Conservation (phyloP, 2,113 vertebrate species). For the Mirza zaza region DNA sequence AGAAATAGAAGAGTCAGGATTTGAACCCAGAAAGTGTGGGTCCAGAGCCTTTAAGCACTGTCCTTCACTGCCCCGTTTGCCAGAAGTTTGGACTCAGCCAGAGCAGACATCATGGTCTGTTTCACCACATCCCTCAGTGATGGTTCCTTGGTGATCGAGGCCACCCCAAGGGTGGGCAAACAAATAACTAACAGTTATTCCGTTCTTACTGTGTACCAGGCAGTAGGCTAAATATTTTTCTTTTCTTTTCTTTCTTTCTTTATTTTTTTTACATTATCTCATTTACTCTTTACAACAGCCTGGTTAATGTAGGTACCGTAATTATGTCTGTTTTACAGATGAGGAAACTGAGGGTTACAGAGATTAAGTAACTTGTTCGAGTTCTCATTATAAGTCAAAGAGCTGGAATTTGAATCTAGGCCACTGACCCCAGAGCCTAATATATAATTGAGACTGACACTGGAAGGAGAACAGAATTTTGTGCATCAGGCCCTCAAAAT, state of each 20-base stretch:
- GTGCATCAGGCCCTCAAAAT: background rate
- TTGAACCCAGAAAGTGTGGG: background rate
- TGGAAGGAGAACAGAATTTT: background rate
- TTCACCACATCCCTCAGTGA: background rate
- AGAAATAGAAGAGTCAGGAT: background rate
- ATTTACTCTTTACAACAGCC: background rate
- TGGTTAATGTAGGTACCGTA: background rate
- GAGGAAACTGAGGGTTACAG: background rate
- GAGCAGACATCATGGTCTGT: background rate
- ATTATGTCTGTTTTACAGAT: background rate
- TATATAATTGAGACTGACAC: background rate
- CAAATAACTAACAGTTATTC: background rate
- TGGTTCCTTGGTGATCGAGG: background rate
- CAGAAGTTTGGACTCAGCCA: background rate
- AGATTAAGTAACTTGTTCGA: background rate
- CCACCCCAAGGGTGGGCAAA: background rate
- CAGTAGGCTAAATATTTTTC: background rate
- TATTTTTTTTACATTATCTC: background rate
- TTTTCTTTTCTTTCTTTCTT: background rate
- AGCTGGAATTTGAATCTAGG: background rate
- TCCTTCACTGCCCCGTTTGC: background rate
- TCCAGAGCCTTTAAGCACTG: background rate
- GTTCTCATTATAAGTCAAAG: background rate
- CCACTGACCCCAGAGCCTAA: background rate
- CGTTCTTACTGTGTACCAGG: background rate